A percentile compares a stretch with the other conserved stretches of the same genome.
Evolutionary conservation across 92 coral and sea anemone genomes (phyloP).

Genomic region (Bergia puertoricense): DNA sequence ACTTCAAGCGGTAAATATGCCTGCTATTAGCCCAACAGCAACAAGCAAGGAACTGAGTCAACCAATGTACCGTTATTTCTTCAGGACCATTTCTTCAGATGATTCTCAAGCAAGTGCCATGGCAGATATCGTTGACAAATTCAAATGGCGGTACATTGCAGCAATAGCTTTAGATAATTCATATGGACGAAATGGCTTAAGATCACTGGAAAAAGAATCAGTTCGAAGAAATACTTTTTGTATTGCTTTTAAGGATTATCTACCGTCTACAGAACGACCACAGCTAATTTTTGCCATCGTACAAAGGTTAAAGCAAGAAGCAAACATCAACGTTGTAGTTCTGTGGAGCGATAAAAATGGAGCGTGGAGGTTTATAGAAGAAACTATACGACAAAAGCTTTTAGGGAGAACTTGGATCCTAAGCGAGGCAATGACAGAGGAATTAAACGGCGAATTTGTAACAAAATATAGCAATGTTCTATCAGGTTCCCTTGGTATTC

Average conservation of each 20-base stretch:
- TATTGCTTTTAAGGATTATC: conserved; percentile 65
- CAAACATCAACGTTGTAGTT: conserved; percentile 58
- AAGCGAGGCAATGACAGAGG: conserved; percentile 67
- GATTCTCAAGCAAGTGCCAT: conserved; percentile 71
- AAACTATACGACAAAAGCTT: conserved; percentile 51
- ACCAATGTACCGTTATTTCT: conserved; percentile 42
- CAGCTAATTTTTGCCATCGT: conserved; percentile 58
- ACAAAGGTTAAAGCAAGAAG: conserved; percentile 45
- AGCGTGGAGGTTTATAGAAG: conserved; percentile 57
- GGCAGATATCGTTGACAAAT: conserved; percentile 68
- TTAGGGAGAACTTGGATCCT: conserved; percentile 63
- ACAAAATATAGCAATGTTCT: not conserved
- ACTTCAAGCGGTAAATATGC: no score
- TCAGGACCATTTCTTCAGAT: conserved; percentile 54
- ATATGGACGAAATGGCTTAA: conserved; percentile 52
- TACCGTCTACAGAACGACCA: conserved; percentile 6
- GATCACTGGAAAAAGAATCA: conserved; percentile 55
- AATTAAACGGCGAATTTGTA: not conserved
- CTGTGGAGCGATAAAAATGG: conserved; percentile 62
- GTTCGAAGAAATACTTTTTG: conserved; percentile 51
- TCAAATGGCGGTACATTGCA: conserved; percentile 81
- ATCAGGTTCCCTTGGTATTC: not conserved
- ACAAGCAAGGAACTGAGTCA: conserved; percentile 74
- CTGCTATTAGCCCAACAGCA: conserved; percentile 43
- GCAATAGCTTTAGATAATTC: conserved; percentile 78